Percentiles rank a stretch among this genome's conserved stretches.
Conservation (phyloP, 1,140 invertebrate species). For the Pseudomyrmex flavicornis region DNA sequence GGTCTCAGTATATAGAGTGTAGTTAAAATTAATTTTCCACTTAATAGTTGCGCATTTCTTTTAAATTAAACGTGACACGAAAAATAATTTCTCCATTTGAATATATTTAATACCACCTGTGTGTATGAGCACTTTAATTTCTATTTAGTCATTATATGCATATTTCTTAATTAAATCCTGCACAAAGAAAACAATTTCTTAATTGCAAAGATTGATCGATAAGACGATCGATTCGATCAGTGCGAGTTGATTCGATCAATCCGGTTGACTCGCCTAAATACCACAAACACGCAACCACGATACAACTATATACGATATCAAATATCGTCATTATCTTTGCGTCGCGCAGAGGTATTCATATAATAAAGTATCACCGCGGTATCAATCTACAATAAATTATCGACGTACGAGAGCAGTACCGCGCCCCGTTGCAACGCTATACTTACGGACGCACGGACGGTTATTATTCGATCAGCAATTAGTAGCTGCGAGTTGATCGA, state of each 20-base stretch:
- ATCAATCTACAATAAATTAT: constrained; percentile 66
- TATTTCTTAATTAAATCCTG: constrained; percentile 38
- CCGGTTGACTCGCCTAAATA: constrained; percentile 52
- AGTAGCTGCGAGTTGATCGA: constrained; percentile 68
- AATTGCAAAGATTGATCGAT: constrained; percentile 32
- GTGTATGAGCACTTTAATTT: background rate
- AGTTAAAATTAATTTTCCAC: constrained; percentile 2
- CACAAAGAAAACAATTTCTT: constrained; percentile 51
- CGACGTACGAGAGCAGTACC: constrained; percentile 34
- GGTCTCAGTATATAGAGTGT: background rate
- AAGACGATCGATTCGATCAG: constrained; percentile 43
- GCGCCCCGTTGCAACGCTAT: constrained; percentile 43
- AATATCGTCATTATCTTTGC: constrained; percentile 43
- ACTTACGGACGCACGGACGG: constrained; percentile 51
- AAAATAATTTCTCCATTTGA: constrained; percentile 41
- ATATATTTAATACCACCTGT: constrained; percentile 30
- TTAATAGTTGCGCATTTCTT: constrained; percentile 6
- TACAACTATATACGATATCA: constrained; percentile 20
- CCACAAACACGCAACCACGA: constrained; percentile 30
- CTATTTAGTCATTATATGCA: constrained; percentile 29
- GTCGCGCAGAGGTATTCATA: constrained; percentile 10
- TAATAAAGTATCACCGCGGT: constrained; percentile 49
- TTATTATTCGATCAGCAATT: constrained; percentile 72
- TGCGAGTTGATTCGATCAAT: constrained; percentile 8
- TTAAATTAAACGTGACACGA: constrained; percentile 12